Evolutionary conservation across 2,113 vertebrate species (phyloP).

Genomic region (Pedetes capensis): DNA sequence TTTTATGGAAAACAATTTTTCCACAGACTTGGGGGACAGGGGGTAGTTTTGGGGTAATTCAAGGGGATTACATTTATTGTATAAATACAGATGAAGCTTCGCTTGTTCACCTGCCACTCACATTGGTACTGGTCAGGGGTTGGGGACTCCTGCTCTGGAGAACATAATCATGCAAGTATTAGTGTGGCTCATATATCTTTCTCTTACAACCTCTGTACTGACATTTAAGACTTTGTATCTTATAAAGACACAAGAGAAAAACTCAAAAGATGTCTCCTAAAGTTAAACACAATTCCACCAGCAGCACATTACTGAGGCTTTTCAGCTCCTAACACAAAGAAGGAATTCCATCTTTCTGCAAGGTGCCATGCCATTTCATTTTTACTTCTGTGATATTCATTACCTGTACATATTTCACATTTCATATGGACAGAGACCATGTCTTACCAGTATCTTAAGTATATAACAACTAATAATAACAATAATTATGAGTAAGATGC

Average conservation of each 20-base stretch:
- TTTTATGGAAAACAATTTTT: too few species aligned
- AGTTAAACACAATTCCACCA: conserved; percentile 48
- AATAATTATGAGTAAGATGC: not conserved
- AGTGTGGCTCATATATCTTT: not conserved
- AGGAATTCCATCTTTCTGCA: conserved; percentile 7
- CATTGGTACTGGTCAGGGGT: too few species aligned
- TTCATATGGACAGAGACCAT: not conserved
- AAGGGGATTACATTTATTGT: too few species aligned
- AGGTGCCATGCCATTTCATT: not conserved
- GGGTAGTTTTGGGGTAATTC: too few species aligned
- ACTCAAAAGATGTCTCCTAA: conserved; percentile 33
- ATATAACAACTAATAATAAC: not conserved
- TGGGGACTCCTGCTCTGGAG: too few species aligned
- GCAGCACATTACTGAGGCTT: not conserved
- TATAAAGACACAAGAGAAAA: not conserved
- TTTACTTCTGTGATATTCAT: not conserved
- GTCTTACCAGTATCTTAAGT: not conserved
- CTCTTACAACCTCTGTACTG: conserved; percentile 12
- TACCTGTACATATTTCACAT: not conserved
- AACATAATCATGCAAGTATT: not conserved
- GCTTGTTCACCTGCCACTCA: too few species aligned
- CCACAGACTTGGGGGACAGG: too few species aligned
- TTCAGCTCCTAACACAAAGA: not conserved
- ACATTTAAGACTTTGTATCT: conserved; percentile 26
- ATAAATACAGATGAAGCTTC: too few species aligned